These are phyloP conservation scores for Ips nitidus DNA, from an alignment of 1,140 invertebrate genomes.

Conservation along the genomic window DNA sequence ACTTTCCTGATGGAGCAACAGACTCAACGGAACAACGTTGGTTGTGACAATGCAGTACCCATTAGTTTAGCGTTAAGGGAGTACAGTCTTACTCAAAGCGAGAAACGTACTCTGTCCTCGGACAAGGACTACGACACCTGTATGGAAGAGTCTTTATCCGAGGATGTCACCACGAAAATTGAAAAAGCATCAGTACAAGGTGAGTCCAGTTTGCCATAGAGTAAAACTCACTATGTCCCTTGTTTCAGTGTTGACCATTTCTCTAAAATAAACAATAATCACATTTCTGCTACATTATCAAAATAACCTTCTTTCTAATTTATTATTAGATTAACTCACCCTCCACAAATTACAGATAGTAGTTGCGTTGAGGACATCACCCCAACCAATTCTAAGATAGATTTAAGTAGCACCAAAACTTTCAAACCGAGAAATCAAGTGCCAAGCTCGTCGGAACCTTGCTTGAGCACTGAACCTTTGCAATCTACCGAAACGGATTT, in stretches of 20 bases:
- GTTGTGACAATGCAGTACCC: conserved; percentile 23
- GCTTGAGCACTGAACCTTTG: conserved; percentile 34
- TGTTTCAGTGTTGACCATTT: background rate
- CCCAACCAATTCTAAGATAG: conserved; percentile 46
- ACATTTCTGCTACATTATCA: background rate
- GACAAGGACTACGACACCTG: conserved; percentile 50
- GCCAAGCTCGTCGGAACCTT: conserved; percentile 38
- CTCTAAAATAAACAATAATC: background rate
- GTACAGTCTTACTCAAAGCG: conserved; percentile 41
- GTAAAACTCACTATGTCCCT: background rate
- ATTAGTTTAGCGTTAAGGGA: conserved; percentile 6
- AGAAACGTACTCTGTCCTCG: conserved; percentile 31
- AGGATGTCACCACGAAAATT: conserved; percentile 39
- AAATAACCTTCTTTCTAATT: too few species aligned
- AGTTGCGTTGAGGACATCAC: conserved; percentile 30
- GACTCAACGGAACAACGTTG: conserved; percentile 16
- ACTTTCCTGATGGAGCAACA: too few species aligned
- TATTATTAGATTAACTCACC: too few species aligned
- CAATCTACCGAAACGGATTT: conserved; percentile 40
- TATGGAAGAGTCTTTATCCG: conserved; percentile 48
- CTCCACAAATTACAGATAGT: conserved; percentile 1
- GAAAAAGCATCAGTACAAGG: conserved; percentile 4
- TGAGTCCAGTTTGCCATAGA: conserved; percentile 1
- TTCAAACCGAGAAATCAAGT: background rate
- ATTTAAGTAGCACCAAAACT: conserved; percentile 24